A percentile compares a stretch with the other conserved stretches of the same genome.
Conservation (phyloP, 2,888 invertebrate genomes). For the Pomacea canaliculata region DNA sequence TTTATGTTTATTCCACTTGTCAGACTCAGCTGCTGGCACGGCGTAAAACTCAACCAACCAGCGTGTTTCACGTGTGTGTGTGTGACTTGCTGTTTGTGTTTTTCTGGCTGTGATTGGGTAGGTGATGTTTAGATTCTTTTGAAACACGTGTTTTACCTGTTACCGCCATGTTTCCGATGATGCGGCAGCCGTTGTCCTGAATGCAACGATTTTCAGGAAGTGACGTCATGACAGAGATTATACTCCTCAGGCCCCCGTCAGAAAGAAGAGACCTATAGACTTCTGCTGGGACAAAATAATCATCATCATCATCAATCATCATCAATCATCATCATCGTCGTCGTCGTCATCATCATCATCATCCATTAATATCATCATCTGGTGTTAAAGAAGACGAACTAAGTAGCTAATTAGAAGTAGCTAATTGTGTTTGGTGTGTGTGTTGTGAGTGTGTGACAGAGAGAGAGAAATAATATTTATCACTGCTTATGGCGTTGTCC, state of each 20-base stretch:
- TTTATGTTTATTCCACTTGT: too few relatives aligned
- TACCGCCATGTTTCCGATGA: slow-evolving; percentile 56
- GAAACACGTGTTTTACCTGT: slow-evolving; percentile 40
- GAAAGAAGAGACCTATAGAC: slow-evolving; percentile 37
- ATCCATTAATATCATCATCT: not conserved
- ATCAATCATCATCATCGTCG: not conserved
- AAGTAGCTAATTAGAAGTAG: too few relatives aligned
- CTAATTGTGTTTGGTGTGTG: too few relatives aligned
- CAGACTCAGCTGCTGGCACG: too few relatives aligned
- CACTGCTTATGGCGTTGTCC: too few relatives aligned
- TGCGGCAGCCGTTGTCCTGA: slow-evolving; percentile 49
- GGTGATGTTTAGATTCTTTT: too few relatives aligned
- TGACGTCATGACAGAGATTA: slow-evolving; percentile 44
- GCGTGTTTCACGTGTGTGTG: too few relatives aligned
- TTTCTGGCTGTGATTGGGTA: too few relatives aligned
- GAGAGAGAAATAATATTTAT: too few relatives aligned
- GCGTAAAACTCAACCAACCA: too few relatives aligned
- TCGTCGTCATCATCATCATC: not conserved
- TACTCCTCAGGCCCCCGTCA: slow-evolving; percentile 34
- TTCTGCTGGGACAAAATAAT: slow-evolving; percentile 13
- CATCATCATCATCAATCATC: slow-evolving; percentile 9
- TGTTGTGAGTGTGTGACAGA: too few relatives aligned
- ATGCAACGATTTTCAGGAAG: slow-evolving; percentile 47
- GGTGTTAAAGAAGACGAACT: not conserved
- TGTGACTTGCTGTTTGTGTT: not conserved